These are phyloP conservation scores for Laodelphax striatellus DNA, from an alignment of 1,140 invertebrate species.

Conservation along the genomic window DNA sequence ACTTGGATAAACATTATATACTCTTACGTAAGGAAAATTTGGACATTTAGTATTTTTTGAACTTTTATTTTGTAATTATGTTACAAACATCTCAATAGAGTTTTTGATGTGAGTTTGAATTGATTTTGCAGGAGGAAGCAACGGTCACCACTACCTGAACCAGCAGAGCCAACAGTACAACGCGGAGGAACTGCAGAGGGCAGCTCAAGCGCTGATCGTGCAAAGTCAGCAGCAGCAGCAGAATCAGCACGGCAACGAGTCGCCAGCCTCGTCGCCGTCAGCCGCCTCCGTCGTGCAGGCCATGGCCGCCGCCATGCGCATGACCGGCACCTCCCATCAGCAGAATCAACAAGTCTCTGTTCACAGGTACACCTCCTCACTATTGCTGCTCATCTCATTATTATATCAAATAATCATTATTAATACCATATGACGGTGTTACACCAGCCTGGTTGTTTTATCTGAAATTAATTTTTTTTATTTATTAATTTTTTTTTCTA, in stretches of 20 bases:
- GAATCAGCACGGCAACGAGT: constrained; percentile 9
- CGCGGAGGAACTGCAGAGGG: constrained; percentile 59
- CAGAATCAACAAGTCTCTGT: constrained; percentile 22
- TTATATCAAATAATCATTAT: too few relatives aligned
- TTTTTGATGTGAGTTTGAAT: too few relatives aligned
- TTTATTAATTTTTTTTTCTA: too few relatives aligned
- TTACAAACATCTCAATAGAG: too few relatives aligned
- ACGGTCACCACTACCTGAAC: constrained; percentile 23
- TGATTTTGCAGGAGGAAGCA: constrained; percentile 14
- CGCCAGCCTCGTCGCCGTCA: constrained; percentile 16
- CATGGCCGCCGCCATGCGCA: constrained; percentile 65
- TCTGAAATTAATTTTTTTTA: too few relatives aligned
- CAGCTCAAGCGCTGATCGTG: constrained; percentile 56
- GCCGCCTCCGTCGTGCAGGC: constrained; percentile 47
- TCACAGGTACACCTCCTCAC: constrained; percentile 22
- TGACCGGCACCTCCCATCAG: constrained; percentile 30
- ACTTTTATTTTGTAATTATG: too few relatives aligned
- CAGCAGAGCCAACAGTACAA: constrained; percentile 47
- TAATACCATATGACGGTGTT: too few relatives aligned
- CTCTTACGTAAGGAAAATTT: too few relatives aligned
- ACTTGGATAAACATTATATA: too few relatives aligned
- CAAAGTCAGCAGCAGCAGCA: constrained; percentile 30
- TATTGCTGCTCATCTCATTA: too few relatives aligned
- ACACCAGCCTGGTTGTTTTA: too few relatives aligned
- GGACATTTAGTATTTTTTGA: too few relatives aligned